A percentile compares a stretch with the other conserved stretches of the same genome.
phyloP scores from a whole-genome alignment of 2,888 invertebrate species.

The Biston stratarius region DNA sequence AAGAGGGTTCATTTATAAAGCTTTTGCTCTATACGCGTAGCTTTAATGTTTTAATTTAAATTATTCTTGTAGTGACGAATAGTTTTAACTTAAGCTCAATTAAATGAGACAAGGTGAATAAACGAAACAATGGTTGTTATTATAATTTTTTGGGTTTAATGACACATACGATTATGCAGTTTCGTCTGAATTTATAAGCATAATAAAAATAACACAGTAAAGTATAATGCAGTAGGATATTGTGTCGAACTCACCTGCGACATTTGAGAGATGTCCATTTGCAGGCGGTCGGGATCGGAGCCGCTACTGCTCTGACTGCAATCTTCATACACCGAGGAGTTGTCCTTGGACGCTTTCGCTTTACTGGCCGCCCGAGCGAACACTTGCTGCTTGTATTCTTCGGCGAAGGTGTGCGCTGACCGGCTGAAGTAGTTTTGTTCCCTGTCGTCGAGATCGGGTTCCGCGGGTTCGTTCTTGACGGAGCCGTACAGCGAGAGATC shows the following conservation, averaged over 20 bases:
- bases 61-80: not conserved
- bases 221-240: not conserved
- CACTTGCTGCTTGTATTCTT: constrained; percentile 75
- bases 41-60: constrained; percentile 1
- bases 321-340: constrained; percentile 83
- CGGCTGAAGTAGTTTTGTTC: constrained; percentile 62
- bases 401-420: constrained; percentile 65
- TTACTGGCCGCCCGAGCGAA: constrained; percentile 65
- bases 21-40: not conserved
- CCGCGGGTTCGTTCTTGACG: constrained; percentile 76
- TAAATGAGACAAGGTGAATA: not conserved
- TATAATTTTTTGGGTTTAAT: not conserved
- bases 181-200: not conserved
- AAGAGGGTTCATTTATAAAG: constrained; percentile 15
- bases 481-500: constrained; percentile 78
- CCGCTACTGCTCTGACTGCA: constrained; percentile 89
- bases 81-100: not conserved
- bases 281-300: constrained; percentile 91
- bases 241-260: constrained; percentile 67
- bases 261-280: constrained; percentile 89
- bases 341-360: constrained; percentile 73
- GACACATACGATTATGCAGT: not conserved
- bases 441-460: constrained; percentile 55
- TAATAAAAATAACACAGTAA: not conserved
- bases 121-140: not conserved